Evolutionary conservation across 2,888 invertebrate species (phyloP).

Genomic region (Drosophila hamatofila): DNA sequence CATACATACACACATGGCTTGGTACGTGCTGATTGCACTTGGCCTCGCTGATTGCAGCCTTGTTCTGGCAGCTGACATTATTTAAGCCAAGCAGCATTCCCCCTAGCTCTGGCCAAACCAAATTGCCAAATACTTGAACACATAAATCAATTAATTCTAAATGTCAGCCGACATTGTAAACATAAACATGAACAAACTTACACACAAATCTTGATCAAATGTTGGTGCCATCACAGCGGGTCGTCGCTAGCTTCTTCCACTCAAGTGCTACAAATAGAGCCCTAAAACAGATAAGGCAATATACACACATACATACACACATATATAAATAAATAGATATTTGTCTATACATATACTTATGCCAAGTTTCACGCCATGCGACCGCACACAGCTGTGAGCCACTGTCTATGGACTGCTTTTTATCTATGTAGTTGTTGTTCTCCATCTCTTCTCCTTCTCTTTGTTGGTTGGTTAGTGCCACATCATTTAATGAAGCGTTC

Average conservation of each 20-base stretch:
- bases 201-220: conserved; percentile 61
- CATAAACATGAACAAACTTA: conserved; percentile 51
- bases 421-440: conserved; percentile 7
- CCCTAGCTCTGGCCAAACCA: background rate
- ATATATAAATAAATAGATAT: background rate
- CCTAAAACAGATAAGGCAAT: conserved; percentile 39
- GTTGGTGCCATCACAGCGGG: conserved; percentile 7
- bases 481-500: conserved; percentile 77
- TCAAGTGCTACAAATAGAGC: conserved; percentile 17
- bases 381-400: conserved; percentile 45
- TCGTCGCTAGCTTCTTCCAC: background rate
- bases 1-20: conserved; percentile 3
- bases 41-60: conserved; percentile 28
- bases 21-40: conserved; percentile 57
- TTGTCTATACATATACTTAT: conserved; percentile 6
- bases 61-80: conserved; percentile 17
- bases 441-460: background rate
- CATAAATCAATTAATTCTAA: conserved; percentile 78
- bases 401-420: conserved; percentile 45
- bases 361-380: conserved; percentile 40
- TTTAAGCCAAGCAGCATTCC: conserved; percentile 17
- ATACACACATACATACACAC: conserved; percentile 1
- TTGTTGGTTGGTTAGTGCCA: conserved; percentile 42
- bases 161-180: conserved; percentile 71
- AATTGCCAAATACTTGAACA: conserved; percentile 50